Base-by-base conservation (phyloP, 2,888 invertebrate genomes). In the Pachliopta kotzebuea region DNA sequence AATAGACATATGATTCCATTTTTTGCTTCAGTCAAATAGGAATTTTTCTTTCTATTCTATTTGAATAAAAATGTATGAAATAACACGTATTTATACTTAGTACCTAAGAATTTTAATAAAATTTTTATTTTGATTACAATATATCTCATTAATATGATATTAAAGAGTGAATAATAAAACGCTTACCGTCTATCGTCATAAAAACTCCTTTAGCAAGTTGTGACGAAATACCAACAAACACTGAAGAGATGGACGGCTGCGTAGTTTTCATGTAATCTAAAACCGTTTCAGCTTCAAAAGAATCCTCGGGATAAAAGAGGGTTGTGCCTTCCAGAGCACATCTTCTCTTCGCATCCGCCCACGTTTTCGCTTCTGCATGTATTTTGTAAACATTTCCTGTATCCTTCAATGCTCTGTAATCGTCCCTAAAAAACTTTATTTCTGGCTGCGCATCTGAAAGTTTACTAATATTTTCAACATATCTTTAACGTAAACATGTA, bases 361-460 rank as follows among this genome's bases (percentile, higher is more conserved):
- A 88, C 8, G 70, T 73, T 64, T 73, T 79, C 7, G 74, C 75
- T 20, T 80, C 56, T 0, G 83, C 83, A 57, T 88, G 84, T 24
- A 87, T 74, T 72, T 88, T 89, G 71, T 88, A 89, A 63, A 88
- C 88, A 65, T 78, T 78, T 7, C 77, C 58, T 4, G 78, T 72
- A 0, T 65, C 67, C n/a, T 80, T 75, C 62, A 86, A 55, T 63
- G 75, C 88, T 9, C 62, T 76, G 69, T 88, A 89, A 70, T 88
- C 88, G 42, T 77, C 80, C 4, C 88, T 79, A 67, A 88, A 89
- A 68, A 82, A 83, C 56, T 76, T 79, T 18, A 73, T 69, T 45
- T 72, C 66, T 4, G 70, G 72, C 72, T 85, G 84, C 49, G 77
- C 80, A 76, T 78, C 87, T 88, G 72, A 37, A 74, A 76, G 18